phyloP scores from a whole-genome alignment of 2,888 invertebrate genomes.

The Athrips mouffetella region DNA sequence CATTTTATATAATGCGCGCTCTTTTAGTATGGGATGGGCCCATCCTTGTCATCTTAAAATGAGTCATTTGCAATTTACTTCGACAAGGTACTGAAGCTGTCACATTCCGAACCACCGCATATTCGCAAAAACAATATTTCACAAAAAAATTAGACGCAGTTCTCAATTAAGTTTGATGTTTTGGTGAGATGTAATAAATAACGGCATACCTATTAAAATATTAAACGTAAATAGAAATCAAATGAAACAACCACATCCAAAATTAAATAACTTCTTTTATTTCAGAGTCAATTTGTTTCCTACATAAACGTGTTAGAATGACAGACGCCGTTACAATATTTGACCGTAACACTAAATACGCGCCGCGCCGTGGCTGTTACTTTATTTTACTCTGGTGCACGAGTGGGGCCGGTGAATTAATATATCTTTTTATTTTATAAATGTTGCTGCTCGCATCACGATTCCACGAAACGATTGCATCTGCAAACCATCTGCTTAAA shows the following conservation, averaged over 20 bases:
- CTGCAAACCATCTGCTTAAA: constrained; percentile 27
- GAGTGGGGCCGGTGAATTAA: constrained; percentile 51
- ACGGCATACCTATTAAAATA: no score
- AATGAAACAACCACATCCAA: constrained; percentile 72
- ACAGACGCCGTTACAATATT: constrained; percentile 71
- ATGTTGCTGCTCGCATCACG: constrained; percentile 36
- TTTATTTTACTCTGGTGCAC: constrained; percentile 54
- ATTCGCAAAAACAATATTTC: no score
- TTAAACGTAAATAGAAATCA: no score
- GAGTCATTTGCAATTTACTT: no score
- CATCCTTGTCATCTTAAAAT: no score
- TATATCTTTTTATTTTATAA: constrained; percentile 30
- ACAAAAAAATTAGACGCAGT: no score
- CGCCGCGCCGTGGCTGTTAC: constrained; percentile 56
- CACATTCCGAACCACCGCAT: no score
- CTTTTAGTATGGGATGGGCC: no score
- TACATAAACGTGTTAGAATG: constrained; percentile 77
- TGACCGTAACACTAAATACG: constrained; percentile 69
- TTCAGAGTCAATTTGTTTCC: constrained; percentile 78
- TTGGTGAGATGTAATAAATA: no score
- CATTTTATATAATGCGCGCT: no score
- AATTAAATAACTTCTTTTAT: constrained; percentile 79
- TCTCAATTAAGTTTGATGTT: no score
- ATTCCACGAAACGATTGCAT: constrained; percentile 28
- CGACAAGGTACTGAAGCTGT: no score